A percentile compares a stretch with the other conserved stretches of the same genome.
These are phyloP conservation scores for Hydractinia symbiolongicarpus DNA, from an alignment of 30 jellyfish, hydroid and myxozoan species.

Conservation along the genomic window DNA sequence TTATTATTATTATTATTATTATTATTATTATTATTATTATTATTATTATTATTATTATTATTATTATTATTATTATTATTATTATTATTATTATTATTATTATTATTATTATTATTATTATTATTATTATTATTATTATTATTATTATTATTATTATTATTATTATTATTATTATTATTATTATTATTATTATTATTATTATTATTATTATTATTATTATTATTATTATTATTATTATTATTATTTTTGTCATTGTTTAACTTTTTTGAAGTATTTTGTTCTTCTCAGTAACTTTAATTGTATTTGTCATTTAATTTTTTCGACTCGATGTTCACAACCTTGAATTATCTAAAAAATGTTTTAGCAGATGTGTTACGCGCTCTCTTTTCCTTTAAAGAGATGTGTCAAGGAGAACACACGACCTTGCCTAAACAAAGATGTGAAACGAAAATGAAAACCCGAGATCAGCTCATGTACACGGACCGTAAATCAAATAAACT, in stretches of 20 bases:
- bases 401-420: too few species aligned
- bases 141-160: background rate
- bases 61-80: background rate
- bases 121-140: slow-evolving; percentile 1
- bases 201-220: background rate
- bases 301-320: too few species aligned
- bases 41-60: background rate
- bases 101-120: background rate
- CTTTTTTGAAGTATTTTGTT: too few species aligned
- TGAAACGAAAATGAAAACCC: too few species aligned
- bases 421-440: too few species aligned
- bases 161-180: background rate
- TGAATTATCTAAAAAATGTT: too few species aligned
- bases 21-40: background rate
- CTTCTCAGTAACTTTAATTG: too few species aligned
- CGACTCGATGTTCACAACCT: too few species aligned
- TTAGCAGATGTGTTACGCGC: too few species aligned
- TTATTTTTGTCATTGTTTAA: background rate
- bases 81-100: background rate
- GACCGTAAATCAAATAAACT: too few species aligned
- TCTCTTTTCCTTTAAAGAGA: too few species aligned
- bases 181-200: slow-evolving; percentile 3
- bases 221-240: background rate
- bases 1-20: background rate
- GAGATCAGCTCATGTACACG: too few species aligned